These are phyloP conservation scores for Merluccius polli DNA, from an alignment of 2,797 vertebrate genomes.

Conservation along the genomic window DNA sequence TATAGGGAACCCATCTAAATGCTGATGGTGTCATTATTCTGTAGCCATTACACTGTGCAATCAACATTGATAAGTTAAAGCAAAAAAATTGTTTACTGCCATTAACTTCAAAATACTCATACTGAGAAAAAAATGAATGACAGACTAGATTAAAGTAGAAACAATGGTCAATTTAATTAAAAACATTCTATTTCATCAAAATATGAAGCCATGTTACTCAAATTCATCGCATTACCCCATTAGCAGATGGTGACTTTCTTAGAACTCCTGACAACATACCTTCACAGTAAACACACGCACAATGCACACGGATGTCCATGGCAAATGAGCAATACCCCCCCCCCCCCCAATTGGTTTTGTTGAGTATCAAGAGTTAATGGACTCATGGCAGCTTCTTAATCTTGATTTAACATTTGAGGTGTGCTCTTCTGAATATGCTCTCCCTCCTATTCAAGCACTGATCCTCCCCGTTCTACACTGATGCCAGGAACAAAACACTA, in stretches of 20 bases:
- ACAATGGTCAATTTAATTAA: slow-evolving; percentile 71
- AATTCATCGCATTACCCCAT: slow-evolving; percentile 41
- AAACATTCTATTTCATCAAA: slow-evolving; percentile 77
- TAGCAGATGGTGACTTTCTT: slow-evolving; percentile 42
- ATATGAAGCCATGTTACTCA: slow-evolving; percentile 68
- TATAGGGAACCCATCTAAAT: no score
- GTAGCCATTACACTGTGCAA: no score
- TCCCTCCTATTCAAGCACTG: no score
- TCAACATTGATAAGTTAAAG: no score
- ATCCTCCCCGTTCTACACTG: no score
- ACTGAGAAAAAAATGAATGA: slow-evolving; percentile 7
- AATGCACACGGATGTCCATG: slow-evolving; percentile 29
- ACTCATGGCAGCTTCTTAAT: slow-evolving; percentile 34
- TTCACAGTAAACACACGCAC: slow-evolving; percentile 13
- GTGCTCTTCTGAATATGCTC: no score
- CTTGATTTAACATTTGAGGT: background rate
- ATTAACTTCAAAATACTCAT: background rate
- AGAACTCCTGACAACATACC: slow-evolving; percentile 34
- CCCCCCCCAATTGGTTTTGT: slow-evolving; percentile 51
- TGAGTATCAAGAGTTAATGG: slow-evolving; percentile 52
- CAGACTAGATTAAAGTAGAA: slow-evolving; percentile 54
- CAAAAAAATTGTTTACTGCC: no score
- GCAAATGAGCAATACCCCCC: slow-evolving; percentile 10
- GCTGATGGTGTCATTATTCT: no score
- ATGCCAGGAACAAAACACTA: no score